phyloP scores from a whole-genome alignment of 2,113 vertebrate species.

The Pseudolaguvia tuberculata region DNA sequence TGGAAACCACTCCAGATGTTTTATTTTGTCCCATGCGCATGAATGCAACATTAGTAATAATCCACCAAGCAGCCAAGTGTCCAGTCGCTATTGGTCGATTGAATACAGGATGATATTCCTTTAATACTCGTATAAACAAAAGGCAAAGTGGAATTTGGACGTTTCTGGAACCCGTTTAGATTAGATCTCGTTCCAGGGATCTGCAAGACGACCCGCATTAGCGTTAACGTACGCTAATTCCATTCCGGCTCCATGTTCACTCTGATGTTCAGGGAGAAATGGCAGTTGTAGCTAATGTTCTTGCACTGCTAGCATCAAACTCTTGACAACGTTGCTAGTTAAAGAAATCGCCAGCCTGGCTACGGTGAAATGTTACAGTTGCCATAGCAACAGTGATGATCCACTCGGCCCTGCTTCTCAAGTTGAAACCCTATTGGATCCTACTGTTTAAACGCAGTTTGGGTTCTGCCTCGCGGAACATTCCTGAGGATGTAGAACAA shows the following conservation, averaged over 20 bases:
- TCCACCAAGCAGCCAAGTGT: constrained; percentile 24
- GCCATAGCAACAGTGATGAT: neutral
- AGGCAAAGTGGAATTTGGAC: neutral
- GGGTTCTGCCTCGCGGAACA: too few species aligned
- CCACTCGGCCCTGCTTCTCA: neutral
- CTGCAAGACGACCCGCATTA: neutral
- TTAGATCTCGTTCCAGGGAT: neutral
- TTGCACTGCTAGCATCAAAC: neutral
- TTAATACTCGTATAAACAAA: neutral
- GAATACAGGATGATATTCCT: constrained; percentile 6
- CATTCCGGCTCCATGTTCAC: neutral
- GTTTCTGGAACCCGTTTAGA: neutral
- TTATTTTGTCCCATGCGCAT: constrained; percentile 18
- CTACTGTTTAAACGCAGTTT: too few species aligned
- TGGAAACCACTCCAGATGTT: constrained; percentile 22
- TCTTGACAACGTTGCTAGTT: neutral
- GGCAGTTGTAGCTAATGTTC: neutral
- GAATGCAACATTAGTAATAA: constrained; percentile 34
- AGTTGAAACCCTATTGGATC: too few species aligned
- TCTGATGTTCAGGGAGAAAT: neutral
- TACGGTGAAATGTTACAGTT: neutral
- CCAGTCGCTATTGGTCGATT: constrained; percentile 16
- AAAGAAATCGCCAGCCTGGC: neutral
- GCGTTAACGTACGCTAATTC: neutral
- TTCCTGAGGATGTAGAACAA: too few species aligned